Percentiles rank a stretch among this genome's conserved stretches.
Conservation (phyloP, 2,888 invertebrate genomes). For the Dyspetes luteomarginatus region DNA sequence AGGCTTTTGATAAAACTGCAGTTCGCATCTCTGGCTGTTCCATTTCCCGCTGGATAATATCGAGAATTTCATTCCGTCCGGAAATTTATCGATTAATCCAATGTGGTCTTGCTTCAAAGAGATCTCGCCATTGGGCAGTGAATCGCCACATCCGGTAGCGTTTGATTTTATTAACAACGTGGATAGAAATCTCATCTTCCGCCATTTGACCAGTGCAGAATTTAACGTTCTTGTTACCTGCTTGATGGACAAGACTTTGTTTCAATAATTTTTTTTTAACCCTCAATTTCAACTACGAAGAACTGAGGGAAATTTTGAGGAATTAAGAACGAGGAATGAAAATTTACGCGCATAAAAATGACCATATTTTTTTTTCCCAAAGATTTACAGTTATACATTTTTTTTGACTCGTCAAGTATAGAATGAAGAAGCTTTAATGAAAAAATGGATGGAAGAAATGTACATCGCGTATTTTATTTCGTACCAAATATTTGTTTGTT, state of each 20-base stretch:
- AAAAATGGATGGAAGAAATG: no score
- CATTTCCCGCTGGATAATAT: conserved; percentile 4
- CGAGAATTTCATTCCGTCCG: conserved; percentile 21
- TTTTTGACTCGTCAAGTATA: no score
- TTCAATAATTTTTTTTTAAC: neutral
- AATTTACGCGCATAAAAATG: no score
- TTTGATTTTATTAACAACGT: conserved; percentile 11
- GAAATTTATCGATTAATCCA: conserved; percentile 34
- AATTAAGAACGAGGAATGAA: neutral
- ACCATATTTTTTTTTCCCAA: no score
- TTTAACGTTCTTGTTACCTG: conserved; percentile 39
- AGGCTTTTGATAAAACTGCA: conserved; percentile 23
- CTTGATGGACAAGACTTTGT: conserved; percentile 3
- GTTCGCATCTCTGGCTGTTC: conserved; percentile 18
- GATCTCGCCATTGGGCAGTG: neutral
- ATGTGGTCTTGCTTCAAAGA: conserved; percentile 13
- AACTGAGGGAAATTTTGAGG: no score
- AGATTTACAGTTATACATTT: no score
- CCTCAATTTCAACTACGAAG: no score
- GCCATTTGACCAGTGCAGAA: neutral
- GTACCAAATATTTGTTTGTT: neutral
- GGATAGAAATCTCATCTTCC: neutral
- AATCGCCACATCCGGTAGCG: neutral
- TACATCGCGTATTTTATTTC: neutral
- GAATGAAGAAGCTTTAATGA: no score